Evolutionary conservation across 2,888 invertebrate species (phyloP), one percentile per base, ranked within the genome.

Genomic region (Drosophila multiciliata): DNA sequence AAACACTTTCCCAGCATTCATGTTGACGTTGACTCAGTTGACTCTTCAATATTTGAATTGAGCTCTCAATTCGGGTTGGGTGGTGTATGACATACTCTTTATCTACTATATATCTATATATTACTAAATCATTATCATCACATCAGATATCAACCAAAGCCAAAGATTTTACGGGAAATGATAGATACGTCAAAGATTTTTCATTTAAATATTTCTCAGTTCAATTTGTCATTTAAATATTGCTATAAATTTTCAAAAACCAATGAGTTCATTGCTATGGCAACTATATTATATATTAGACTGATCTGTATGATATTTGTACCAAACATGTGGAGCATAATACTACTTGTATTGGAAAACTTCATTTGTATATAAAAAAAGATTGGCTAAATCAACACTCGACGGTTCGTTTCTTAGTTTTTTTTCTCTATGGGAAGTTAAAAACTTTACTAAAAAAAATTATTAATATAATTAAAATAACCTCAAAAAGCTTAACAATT

Each of bases 241-340:
- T 2, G 2, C 0, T 9, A 5, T n/a, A n/a, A 2, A 2, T 40
- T 11, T 42, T 42, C 1, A 9, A 11, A 40, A 2, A 0, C 1
- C 9, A n/a, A n/a, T 40, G n/a, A 5, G 17, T 8, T 9, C 4
- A 0, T 40, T n/a, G 0, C 3, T 20, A 7, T 42, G 1, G 20
- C 0, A 42, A 42, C 7, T 42, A 12, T 45, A 20, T 45, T 20
- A 23, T 45, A 45, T 45, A 15, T 7, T 45, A 4, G 4, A 3
- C 15, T 8, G 8, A 23, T 23, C 45, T 3, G 7, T 15, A 4
- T 15, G 20, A 23, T 23, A 2, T 15, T 23, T 45, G 0, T 0
- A 15, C 0, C 0, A 15, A 15, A 23, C 8, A 15, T 15, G 7
- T 12, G 1, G 1, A 20, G 1, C 45, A 23, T 23, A 45, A 0